Percentiles rank a stretch among this genome's conserved stretches.
Evolutionary conservation across 2,797 vertebrate genomes (phyloP).

Genomic region (Borostomias antarcticus): DNA sequence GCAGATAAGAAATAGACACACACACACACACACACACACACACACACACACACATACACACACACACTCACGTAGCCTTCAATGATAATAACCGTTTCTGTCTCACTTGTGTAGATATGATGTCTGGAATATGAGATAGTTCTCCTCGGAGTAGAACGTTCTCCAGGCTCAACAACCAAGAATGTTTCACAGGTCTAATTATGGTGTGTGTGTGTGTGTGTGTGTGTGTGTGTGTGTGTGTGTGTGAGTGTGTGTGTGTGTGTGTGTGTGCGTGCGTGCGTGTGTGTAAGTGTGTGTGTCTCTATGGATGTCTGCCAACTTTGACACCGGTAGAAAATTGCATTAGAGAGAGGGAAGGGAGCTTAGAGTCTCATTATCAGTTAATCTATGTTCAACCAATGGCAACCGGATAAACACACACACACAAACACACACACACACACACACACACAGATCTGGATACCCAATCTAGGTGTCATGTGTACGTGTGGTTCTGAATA

Average conservation of each 20-base stretch:
- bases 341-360: background rate
- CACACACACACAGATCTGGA: background rate
- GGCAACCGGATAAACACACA: conserved; percentile 4
- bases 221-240: background rate
- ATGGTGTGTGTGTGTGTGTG: background rate
- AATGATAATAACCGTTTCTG: conserved; percentile 7
- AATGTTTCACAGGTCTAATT: background rate
- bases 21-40: conserved; percentile 42
- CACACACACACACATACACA: conserved; percentile 1
- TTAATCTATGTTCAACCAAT: background rate
- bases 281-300: background rate
- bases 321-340: background rate
- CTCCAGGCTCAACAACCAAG: background rate
- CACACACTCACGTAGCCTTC: conserved; percentile 37
- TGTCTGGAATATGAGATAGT: too few relatives aligned
- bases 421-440: conserved; percentile 11
- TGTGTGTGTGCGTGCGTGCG: conserved; percentile 1
- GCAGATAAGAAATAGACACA: background rate
- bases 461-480: too few relatives aligned
- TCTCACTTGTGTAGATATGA: background rate
- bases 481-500: too few relatives aligned
- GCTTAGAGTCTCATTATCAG: conserved; percentile 1
- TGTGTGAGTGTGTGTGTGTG: conserved; percentile 12
- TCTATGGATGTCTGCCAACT: background rate
- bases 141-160: background rate